Conservation (phyloP, 1,140 invertebrate species). For the Cyrtorhinus lividipennis region DNA sequence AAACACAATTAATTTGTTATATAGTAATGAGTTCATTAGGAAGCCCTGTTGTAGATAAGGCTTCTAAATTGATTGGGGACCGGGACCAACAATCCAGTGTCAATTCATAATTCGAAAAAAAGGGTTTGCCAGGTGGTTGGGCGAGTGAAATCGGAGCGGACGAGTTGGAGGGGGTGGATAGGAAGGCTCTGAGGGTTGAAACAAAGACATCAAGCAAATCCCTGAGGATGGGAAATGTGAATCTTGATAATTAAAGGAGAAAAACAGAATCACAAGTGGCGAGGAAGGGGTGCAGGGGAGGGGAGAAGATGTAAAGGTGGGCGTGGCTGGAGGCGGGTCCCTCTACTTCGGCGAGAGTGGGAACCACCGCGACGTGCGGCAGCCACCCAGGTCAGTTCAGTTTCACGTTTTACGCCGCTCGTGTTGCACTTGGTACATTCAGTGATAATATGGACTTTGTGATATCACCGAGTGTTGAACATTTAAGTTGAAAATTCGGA, state of each 20-base stretch:
- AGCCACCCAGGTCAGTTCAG: constrained; percentile 8
- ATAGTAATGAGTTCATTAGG: no score
- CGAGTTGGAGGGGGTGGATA: not conserved
- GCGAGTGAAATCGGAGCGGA: not conserved
- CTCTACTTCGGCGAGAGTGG: not conserved
- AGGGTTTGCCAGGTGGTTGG: no score
- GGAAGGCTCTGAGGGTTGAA: not conserved
- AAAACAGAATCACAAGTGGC: constrained; percentile 13
- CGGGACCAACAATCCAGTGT: constrained; percentile 14
- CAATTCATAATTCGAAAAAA: constrained; percentile 7
- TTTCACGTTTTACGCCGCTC: not conserved
- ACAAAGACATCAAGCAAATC: constrained; percentile 15
- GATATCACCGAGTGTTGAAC: not conserved
- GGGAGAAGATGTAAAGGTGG: no score
- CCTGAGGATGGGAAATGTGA: not conserved
- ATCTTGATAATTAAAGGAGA: constrained; percentile 13
- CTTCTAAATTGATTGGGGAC: no score
- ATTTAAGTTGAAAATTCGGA: no score
- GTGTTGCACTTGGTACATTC: not conserved
- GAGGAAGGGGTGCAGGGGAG: constrained; percentile 4
- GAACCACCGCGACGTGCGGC: not conserved
- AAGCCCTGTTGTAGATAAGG: no score
- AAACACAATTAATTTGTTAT: no score
- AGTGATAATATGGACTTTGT: not conserved
- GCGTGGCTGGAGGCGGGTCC: not conserved